Evolutionary conservation across 2,797 vertebrate species (phyloP).

Genomic region (Peromyscus aztecus): DNA sequence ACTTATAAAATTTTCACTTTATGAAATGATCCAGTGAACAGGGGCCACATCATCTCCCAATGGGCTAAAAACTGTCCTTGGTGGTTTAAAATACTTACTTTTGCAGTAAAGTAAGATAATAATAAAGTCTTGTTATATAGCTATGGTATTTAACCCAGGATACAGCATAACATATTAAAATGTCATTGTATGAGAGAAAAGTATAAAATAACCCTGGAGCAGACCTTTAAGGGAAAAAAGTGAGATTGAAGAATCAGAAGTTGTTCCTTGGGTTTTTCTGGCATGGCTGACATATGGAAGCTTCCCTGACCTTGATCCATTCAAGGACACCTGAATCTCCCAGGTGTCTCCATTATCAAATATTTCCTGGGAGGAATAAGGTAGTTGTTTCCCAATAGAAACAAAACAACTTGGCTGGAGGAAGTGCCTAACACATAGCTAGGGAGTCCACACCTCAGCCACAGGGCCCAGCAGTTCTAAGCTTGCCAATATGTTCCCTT

Average conservation of each 20-base stretch:
- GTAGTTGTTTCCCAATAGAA: neutral
- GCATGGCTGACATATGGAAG: neutral
- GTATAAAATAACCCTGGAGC: neutral
- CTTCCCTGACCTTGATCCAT: neutral
- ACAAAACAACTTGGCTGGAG: neutral
- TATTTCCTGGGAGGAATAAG: neutral
- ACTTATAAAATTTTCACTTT: neutral
- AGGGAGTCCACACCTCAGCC: neutral
- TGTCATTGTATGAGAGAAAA: neutral
- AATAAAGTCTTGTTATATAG: neutral
- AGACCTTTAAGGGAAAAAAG: neutral
- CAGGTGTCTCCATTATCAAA: neutral
- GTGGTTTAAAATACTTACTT: neutral
- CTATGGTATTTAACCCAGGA: neutral
- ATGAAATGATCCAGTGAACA: no score
- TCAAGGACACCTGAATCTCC: neutral
- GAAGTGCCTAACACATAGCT: neutral
- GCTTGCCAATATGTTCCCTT: neutral
- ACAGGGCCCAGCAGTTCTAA: neutral
- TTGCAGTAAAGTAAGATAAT: neutral
- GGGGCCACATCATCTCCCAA: neutral
- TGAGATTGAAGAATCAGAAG: neutral
- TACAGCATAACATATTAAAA: neutral
- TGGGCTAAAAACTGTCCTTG: neutral
- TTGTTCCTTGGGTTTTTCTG: neutral